These are phyloP conservation scores for Chaitophorus viminalis DNA, from an alignment of 2,888 invertebrate genomes.

Conservation along the genomic window DNA sequence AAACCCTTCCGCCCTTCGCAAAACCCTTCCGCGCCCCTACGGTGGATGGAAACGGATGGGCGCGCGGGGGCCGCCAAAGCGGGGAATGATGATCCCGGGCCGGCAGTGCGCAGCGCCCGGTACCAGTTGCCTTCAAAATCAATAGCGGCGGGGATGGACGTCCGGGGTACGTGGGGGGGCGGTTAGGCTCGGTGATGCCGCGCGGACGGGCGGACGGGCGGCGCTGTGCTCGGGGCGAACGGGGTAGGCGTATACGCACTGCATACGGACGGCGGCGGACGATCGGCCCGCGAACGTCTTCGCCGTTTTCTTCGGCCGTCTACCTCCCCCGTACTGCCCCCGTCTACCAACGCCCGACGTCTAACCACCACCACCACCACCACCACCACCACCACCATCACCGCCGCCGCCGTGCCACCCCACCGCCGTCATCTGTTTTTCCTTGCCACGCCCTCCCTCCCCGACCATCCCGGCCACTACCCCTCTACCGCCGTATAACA, in stretches of 20 bases:
- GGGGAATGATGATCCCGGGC: conserved; percentile 49
- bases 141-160: conserved; percentile 54
- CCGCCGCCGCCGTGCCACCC: no score
- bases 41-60: background rate
- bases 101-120: conserved; percentile 61
- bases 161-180: background rate
- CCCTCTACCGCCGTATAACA: background rate
- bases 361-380: no score
- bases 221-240: background rate
- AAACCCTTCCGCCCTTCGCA: no score
- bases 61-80: background rate
- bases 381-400: no score
- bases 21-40: no score
- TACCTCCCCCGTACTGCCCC: no score
- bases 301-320: conserved; percentile 46
- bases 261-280: conserved; percentile 31
- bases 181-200: background rate
- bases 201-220: background rate
- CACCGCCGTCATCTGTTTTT: no score
- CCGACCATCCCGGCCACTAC: no score
- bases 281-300: conserved; percentile 57
- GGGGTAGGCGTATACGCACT: background rate
- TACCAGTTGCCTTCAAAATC: conserved; percentile 62
- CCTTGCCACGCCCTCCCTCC: no score
- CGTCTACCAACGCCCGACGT: no score